Base-by-base conservation (phyloP, 2,888 invertebrate genomes). In the Disparrhopalites patrizii region DNA sequence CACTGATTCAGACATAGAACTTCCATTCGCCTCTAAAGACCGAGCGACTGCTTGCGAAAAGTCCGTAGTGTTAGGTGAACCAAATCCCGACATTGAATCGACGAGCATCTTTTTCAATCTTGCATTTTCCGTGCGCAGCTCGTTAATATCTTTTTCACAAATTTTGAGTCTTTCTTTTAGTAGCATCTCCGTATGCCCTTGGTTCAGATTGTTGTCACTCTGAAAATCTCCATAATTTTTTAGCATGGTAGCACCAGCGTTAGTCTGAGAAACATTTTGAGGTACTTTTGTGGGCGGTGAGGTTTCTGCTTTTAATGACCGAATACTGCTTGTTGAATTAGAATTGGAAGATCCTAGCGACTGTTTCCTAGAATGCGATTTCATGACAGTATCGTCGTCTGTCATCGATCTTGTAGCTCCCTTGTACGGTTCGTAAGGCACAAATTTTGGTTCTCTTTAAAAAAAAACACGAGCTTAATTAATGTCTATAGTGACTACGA, bases 341-440 rank as follows among this genome's bases (percentile, higher is more conserved):
- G 62, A 52, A 51, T 25, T 54, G 43, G 54, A 28, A 13, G 56
- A 63, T 8, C 56, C 63, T 28, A 25, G 27, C n/a, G 54, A 54
- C 30, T 43, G 43, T 55, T 66, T 66, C 28, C 61, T 54, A 27
- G 55, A 38, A 54, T 66, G 66, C 13, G 47, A 47, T 25, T 30
- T 23, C 38, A 38, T 31, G 18, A 27, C 25, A 13, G 51, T 33
- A 40, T 61, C 50, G 3, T 64, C 51, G n/a, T 62, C 64, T 25
- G 67, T 67, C 61, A 75, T 75, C 15, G 75, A 68, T 50, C 72
- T 54, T 23, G 69, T 71, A 3, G 75, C 75, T 33, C 73, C 70
- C 23, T 65, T 62, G 36, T 75, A 75, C 15, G 75, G 75, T 54
- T 75, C 75, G 62, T 75, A 75, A 20, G 75, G 73, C 27, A 75